Percentiles rank a stretch among this genome's conserved stretches.
phyloP scores from a whole-genome alignment of 2,797 vertebrate species.

The Mionectes olivaceus region DNA sequence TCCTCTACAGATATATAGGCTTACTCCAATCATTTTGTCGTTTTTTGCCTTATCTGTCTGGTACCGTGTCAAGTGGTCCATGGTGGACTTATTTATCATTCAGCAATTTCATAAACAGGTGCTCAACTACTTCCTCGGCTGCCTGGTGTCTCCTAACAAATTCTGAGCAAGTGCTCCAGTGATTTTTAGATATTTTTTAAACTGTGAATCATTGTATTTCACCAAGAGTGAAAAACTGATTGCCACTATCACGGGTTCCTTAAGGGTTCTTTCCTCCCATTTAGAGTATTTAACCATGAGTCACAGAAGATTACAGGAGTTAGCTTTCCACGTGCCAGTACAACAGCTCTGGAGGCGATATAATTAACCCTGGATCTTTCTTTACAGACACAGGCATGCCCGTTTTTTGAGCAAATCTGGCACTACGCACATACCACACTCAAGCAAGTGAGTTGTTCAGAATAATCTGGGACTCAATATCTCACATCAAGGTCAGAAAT shows the following conservation, averaged over 20 bases:
- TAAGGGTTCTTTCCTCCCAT: neutral
- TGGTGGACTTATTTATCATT: neutral
- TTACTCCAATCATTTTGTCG: neutral
- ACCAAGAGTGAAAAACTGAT: neutral
- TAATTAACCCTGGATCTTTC: neutral
- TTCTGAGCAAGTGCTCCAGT: neutral
- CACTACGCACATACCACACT: neutral
- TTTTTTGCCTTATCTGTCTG: neutral
- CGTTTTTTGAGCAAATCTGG: neutral
- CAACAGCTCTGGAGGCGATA: neutral
- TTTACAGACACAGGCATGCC: neutral
- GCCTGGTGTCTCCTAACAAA: neutral
- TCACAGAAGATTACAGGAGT: neutral
- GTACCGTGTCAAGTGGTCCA: fast-evolving
- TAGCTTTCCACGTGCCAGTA: neutral
- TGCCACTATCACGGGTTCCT: neutral
- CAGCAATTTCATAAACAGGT: neutral
- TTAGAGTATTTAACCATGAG: constrained; percentile 8
- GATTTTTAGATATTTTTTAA: neutral
- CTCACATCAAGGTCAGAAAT: neutral
- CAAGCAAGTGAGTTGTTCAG: fast-evolving
- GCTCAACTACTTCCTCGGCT: neutral
- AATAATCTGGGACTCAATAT: neutral
- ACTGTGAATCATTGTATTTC: neutral
- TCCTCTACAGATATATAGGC: neutral